phyloP scores from a whole-genome alignment of 2,113 vertebrate genomes.

The Origma solitaria region DNA sequence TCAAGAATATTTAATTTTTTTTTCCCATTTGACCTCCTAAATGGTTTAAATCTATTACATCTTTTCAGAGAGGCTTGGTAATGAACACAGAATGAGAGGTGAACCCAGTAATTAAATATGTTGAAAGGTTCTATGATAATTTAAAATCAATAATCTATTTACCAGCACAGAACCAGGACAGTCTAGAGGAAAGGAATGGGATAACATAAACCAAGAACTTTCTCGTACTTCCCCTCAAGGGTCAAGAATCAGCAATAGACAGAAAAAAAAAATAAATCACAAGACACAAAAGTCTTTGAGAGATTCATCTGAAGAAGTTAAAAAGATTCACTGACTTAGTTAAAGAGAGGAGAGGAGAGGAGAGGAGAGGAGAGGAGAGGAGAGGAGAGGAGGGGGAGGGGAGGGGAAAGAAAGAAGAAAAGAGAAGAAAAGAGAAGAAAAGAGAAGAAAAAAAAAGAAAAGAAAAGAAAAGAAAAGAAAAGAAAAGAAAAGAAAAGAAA shows the following conservation, averaged over 20 bases:
- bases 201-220: not conserved
- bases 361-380: too few species aligned
- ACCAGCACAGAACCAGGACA: not conserved
- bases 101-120: not conserved
- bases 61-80: not conserved
- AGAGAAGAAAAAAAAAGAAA: too few species aligned
- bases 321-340: not conserved
- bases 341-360: not conserved
- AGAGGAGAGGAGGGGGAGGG: not conserved
- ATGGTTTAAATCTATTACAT: not conserved
- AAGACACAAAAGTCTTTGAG: not conserved
- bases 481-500: too few species aligned
- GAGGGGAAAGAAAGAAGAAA: not conserved
- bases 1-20: not conserved
- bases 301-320: not conserved
- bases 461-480: too few species aligned
- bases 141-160: not conserved
- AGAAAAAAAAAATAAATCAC: not conserved
- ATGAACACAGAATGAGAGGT: not conserved
- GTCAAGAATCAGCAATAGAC: not conserved
- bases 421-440: too few species aligned
- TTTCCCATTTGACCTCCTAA: not conserved
- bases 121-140: not conserved
- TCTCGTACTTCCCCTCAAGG: not conserved
- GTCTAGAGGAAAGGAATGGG: not conserved